phyloP scores from a whole-genome alignment of 1,140 invertebrate species.

The Orchestia grillus region DNA sequence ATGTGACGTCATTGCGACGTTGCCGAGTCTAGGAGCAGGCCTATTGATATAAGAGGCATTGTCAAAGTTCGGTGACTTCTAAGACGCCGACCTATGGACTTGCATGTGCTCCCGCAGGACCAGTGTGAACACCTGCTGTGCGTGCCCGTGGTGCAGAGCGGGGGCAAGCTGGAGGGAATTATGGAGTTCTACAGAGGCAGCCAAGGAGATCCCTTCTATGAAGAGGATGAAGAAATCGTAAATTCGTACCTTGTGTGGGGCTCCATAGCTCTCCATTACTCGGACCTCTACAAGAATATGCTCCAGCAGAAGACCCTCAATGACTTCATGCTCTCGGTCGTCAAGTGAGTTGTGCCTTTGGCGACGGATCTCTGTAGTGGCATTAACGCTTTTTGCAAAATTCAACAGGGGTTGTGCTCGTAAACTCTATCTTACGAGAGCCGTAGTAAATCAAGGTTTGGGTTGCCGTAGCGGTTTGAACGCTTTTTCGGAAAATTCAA shows the following conservation, averaged over 20 bases:
- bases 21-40: too few species aligned
- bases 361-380: background rate
- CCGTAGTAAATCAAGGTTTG: background rate
- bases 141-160: conserved; percentile 75
- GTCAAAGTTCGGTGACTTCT: too few species aligned
- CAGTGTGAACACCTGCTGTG: conserved; percentile 73
- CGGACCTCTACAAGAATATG: conserved; percentile 77
- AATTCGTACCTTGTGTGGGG: conserved; percentile 78
- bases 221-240: conserved; percentile 80
- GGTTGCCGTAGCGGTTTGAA: too few species aligned
- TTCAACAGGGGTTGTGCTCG: background rate
- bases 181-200: conserved; percentile 72
- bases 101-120: conserved; percentile 60
- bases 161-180: conserved; percentile 75
- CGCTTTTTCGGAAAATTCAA: too few species aligned
- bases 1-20: too few species aligned
- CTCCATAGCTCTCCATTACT: conserved; percentile 77
- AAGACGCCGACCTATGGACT: too few species aligned
- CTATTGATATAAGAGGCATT: too few species aligned
- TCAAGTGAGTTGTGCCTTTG: conserved; percentile 75
- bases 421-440: background rate
- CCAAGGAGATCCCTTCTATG: conserved; percentile 73
- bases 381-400: background rate
- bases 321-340: conserved; percentile 81
- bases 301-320: conserved; percentile 79